Evolutionary conservation across 2,888 invertebrate genomes (phyloP).

Genomic region (Pycnomerus fuliginosus): DNA sequence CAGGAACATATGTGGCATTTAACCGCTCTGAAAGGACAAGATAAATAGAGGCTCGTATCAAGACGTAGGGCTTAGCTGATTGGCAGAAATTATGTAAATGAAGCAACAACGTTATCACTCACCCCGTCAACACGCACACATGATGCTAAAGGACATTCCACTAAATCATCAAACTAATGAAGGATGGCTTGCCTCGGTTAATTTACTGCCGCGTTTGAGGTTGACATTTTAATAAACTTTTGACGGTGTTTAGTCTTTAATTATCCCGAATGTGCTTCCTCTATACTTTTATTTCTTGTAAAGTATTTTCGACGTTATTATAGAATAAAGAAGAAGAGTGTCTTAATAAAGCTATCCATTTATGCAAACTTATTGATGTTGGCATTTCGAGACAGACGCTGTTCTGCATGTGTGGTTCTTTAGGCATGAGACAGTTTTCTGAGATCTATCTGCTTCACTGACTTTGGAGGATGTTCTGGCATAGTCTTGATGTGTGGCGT

Average conservation of each 20-base stretch:
- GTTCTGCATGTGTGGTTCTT: slow-evolving; percentile 18
- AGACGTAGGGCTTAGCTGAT: slow-evolving; percentile 50
- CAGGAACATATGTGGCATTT: slow-evolving; percentile 52
- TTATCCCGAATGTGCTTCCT: slow-evolving; percentile 28
- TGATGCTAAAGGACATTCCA: slow-evolving; percentile 19
- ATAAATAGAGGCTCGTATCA: slow-evolving; percentile 43
- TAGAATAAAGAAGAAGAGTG: too few species aligned
- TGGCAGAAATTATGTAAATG: slow-evolving; percentile 52
- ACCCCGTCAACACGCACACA: slow-evolving; percentile 38
- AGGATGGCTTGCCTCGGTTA: slow-evolving; percentile 39
- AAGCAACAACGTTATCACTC: slow-evolving; percentile 37
- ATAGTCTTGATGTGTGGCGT: slow-evolving; percentile 38
- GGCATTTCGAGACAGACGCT: not conserved
- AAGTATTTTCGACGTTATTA: too few species aligned
- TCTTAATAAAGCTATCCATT: too few species aligned
- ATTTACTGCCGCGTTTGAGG: slow-evolving; percentile 44
- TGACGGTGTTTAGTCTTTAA: slow-evolving; percentile 27
- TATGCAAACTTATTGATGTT: too few species aligned
- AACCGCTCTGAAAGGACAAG: slow-evolving; percentile 48
- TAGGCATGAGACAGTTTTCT: slow-evolving; percentile 35
- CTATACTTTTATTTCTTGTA: too few species aligned
- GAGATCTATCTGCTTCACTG: slow-evolving; percentile 36
- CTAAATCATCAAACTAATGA: slow-evolving; percentile 47
- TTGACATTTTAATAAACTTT: slow-evolving; percentile 43
- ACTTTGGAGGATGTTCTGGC: slow-evolving; percentile 39